Evolutionary conservation across 2,888 invertebrate species (phyloP).

Genomic region (Mimas tiliae): DNA sequence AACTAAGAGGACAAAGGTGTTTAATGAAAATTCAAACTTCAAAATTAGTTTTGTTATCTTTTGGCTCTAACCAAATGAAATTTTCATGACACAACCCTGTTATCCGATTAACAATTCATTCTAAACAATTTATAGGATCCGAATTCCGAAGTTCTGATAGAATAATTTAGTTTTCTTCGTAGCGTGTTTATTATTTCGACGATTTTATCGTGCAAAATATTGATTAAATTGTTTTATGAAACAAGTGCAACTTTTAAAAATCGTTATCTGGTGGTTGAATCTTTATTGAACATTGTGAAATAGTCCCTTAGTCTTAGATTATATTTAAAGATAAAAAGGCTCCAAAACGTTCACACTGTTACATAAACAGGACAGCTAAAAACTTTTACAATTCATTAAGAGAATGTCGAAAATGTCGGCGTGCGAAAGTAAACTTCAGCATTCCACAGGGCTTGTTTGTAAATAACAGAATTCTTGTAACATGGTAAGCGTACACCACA

Average conservation of each 20-base stretch:
- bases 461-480: neutral
- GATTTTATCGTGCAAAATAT: too few species aligned
- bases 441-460: neutral
- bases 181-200: neutral
- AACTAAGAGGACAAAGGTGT: neutral
- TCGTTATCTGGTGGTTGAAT: too few species aligned
- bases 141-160: conserved; percentile 4
- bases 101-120: conserved; percentile 8
- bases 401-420: too few species aligned
- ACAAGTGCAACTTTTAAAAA: too few species aligned
- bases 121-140: neutral
- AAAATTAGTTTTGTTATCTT: neutral
- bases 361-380: neutral
- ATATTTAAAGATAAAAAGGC: neutral
- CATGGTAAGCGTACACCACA: too few species aligned
- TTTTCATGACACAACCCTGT: neutral
- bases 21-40: neutral
- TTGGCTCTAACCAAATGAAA: neutral
- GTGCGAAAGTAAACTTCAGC: neutral
- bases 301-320: neutral
- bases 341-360: neutral
- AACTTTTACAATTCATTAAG: too few species aligned
- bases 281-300: too few species aligned
- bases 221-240: too few species aligned
- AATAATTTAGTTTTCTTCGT: neutral